Conservation (phyloP, 2,113 vertebrate species). For the Muntiacus reevesi region DNA sequence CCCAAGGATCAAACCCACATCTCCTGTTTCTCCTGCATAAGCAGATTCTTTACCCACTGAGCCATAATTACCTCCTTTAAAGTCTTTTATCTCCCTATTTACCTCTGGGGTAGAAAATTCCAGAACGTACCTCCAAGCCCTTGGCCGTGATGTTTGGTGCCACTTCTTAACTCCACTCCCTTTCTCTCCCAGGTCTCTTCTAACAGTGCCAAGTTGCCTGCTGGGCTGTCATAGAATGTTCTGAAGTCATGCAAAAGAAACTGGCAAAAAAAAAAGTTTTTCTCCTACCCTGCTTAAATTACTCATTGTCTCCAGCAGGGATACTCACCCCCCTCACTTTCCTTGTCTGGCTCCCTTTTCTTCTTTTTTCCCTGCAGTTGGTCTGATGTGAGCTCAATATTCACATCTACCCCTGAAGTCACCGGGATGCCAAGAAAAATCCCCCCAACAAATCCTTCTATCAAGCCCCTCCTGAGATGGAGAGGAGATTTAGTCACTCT, state of each 20-base stretch:
- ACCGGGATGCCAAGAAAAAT: background rate
- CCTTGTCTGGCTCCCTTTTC: background rate
- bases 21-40: background rate
- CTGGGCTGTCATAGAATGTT: constrained; percentile 31
- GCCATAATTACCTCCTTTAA: background rate
- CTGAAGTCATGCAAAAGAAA: background rate
- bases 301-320: background rate
- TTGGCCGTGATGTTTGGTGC: background rate
- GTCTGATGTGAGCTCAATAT: background rate
- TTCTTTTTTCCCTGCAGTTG: background rate
- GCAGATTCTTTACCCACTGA: background rate
- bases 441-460: background rate
- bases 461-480: background rate
- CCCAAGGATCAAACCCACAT: background rate
- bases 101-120: background rate
- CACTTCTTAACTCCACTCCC: background rate
- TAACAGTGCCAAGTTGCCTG: background rate
- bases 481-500: background rate
- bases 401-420: background rate
- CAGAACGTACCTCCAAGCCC: background rate
- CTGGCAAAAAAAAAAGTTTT: background rate
- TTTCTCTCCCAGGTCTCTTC: background rate
- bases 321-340: background rate
- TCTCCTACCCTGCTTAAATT: background rate
- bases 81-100: background rate